phyloP scores from a whole-genome alignment of 2,797 vertebrate genomes.

The Linurgus olivaceus region DNA sequence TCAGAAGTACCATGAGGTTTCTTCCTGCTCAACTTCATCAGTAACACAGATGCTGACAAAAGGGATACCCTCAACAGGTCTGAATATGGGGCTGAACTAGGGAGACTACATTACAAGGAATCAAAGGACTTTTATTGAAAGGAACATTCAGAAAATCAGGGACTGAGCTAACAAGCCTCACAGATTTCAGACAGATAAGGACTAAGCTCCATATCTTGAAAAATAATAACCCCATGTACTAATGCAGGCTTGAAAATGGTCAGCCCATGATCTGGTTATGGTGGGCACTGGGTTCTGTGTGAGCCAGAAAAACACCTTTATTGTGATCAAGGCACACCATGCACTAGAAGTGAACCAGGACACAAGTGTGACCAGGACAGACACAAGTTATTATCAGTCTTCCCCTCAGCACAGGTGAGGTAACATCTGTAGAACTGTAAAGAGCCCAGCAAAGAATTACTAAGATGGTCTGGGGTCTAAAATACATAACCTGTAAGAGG shows the following conservation, averaged over 20 bases:
- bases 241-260: background rate
- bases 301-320: background rate
- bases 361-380: background rate
- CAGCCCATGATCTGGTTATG: background rate
- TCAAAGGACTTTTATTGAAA: background rate
- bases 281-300: fast-evolving
- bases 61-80: background rate
- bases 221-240: background rate
- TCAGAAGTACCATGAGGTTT: background rate
- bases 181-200: background rate
- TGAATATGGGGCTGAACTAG: background rate
- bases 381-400: background rate
- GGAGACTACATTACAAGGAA: background rate
- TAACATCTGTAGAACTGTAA: background rate
- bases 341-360: background rate
- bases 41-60: background rate
- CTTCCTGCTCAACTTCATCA: background rate
- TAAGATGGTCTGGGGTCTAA: background rate
- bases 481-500: fast-evolving
- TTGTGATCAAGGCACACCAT: background rate
- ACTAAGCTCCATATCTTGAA: background rate
- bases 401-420: background rate
- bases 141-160: background rate
- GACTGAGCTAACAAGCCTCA: background rate
- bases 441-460: background rate